phyloP scores from a whole-genome alignment of 2,113 vertebrate species.

The Microcebus lehilahytsara region DNA sequence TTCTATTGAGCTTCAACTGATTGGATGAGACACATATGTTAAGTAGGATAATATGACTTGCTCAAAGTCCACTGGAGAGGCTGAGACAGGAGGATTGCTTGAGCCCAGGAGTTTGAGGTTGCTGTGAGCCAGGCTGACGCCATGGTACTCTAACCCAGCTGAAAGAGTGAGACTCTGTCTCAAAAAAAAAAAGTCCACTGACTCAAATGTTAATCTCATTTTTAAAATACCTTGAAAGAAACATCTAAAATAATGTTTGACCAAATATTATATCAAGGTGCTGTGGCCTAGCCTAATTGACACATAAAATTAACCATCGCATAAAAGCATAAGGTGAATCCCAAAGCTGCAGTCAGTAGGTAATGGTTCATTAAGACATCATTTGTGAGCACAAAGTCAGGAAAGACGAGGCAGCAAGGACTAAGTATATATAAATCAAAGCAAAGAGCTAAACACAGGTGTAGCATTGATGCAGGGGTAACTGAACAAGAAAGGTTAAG shows the following conservation, averaged over 20 bases:
- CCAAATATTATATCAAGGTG: background rate
- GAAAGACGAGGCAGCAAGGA: background rate
- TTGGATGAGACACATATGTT: background rate
- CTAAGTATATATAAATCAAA: background rate
- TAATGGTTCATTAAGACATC: background rate
- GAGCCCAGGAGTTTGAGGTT: no score
- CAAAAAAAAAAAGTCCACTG: background rate
- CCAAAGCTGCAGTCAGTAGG: background rate
- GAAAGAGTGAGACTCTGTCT: no score
- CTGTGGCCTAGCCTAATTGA: no score
- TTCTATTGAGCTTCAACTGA: background rate
- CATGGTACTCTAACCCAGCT: no score
- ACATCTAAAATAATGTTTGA: background rate
- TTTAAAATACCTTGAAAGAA: background rate
- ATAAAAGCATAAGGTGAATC: background rate
- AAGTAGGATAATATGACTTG: background rate
- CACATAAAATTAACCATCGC: background rate
- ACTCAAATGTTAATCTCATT: background rate
- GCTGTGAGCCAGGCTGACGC: no score
- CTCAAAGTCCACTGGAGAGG: background rate
- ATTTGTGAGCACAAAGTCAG: background rate
- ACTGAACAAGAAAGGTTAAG: background rate
- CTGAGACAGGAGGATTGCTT: no score
- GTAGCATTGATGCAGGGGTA: accelerated
- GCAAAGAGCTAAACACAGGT: background rate